Evolutionary conservation across 2,113 vertebrate species (phyloP), one percentile per base, ranked within the genome.

Genomic region (Ctenomys sociabilis): DNA sequence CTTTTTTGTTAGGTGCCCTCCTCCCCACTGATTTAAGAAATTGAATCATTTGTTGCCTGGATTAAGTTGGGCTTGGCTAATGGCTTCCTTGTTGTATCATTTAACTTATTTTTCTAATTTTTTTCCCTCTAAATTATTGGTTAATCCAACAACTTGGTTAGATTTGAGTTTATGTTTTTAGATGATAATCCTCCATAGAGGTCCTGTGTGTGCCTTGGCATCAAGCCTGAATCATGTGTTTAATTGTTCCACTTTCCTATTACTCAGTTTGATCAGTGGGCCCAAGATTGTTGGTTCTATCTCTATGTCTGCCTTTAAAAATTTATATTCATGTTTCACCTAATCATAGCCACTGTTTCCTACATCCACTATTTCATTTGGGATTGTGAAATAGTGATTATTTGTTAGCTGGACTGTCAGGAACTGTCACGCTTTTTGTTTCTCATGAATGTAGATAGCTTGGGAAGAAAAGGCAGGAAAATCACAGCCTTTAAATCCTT

Each of bases 41-140:
- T 64, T 91, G 84, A 70, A 40, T 93, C 19, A 24, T 87, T 70
- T 88, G 83, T 40, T n/a, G 59, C 63, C 73, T 83, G 64, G 32
- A 72, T 43, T 78, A 90, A 84, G 52, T 85, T 93, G 61, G 32
- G 63, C 92, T 95, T 95, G 85, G 7, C 81, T 73, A 68, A 72
- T 87, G 92, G 11, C 22, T 94, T 94, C 61, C 37, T 87, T 45
- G 49, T 82, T 83, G 21, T 87, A 4, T 43, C 30, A 85, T 86
- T 94, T 90, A 92, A 81, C 5, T 86, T 82, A 43, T 91, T 86
- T 30, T 83, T 82, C 54, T 82, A 78, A 14, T 82, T 12, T 17
- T 43, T 14, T 57, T 88, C 92, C 32, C 21, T 89, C 28, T 81
- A 93, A 68, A 81, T 17, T 91, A 45, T 37, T 80, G 78, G 43